Percentiles rank a stretch among this genome's conserved stretches.
Evolutionary conservation across 1,140 invertebrate species (phyloP).

Genomic region (Rhizoglyphus robini): DNA sequence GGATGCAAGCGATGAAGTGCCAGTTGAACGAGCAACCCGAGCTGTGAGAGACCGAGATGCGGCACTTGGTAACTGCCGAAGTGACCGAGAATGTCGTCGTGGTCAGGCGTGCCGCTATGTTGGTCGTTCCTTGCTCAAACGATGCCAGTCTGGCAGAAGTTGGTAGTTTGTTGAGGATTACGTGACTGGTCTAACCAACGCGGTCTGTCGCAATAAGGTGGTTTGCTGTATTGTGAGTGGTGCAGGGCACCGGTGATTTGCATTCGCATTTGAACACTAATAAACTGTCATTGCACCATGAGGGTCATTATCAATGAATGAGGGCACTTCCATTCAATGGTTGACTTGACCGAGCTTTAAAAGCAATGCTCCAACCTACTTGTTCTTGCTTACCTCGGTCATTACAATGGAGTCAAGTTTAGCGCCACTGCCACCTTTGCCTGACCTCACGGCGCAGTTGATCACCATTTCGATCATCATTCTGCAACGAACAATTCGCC

Average conservation of each 20-base stretch:
- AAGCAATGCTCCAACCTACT: no score
- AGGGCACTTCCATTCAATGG: no score
- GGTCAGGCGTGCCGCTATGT: constrained; percentile 7
- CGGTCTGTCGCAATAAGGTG: no score
- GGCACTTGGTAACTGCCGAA: constrained; percentile 5
- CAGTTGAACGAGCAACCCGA: not conserved
- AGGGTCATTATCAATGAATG: no score
- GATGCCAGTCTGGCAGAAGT: not conserved
- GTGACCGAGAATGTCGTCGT: constrained; percentile 1
- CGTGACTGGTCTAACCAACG: no score
- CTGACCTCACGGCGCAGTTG: not conserved
- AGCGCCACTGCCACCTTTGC: not conserved
- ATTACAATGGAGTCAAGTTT: not conserved
- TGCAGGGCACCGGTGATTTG: no score
- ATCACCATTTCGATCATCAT: constrained; percentile 12
- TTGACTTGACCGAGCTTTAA: no score
- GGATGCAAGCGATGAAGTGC: not conserved
- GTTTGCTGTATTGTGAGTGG: no score
- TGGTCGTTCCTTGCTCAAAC: not conserved
- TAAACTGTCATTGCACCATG: no score
- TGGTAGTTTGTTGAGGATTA: not conserved
- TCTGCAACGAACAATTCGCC: constrained; percentile 8
- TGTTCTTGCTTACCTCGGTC: no score
- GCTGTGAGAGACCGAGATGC: not conserved
- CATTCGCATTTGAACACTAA: no score